Base-by-base conservation (phyloP, 2,797 vertebrate species). In the Hippopotamyrus pictus region DNA sequence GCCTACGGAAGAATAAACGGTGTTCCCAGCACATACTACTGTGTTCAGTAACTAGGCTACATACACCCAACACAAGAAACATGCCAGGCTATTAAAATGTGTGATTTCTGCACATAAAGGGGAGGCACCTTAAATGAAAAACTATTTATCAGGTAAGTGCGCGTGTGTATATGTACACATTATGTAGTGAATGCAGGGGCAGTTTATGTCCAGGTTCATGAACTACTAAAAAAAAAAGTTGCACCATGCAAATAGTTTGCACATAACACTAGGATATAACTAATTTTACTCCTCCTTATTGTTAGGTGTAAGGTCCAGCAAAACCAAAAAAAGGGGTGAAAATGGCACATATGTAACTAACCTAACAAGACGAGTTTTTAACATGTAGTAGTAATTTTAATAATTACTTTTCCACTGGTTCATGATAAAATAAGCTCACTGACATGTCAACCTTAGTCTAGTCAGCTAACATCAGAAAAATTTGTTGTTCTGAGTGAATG, bases 1-100 rank as follows among this genome's bases (percentile, higher is more conserved):
- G 14, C 97, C 98, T 99, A 91, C 0, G 88, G 9, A 19, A 87
- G 3, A 2, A 87, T 33, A 87, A 57, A 59, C 9, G 0, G 33
- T 37, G 29, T 73, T 73, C 59, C 7, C 12, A 73, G 11, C 65
- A 33, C 65, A 41, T 73, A 7, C 29, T 73, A 37, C 69, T 37
- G 29, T 37, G 65, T 37, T 73, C 65, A 69, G 65, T 69, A 37
- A 73, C 12, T 73, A 73, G 65, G 29, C 65, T 17, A 37, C 6
- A 33, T 6, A 37, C 12, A 73, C 12, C 29, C 65, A 73, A 37
- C 12, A 37, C 12, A 17, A 73, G 29, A 73, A 73, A 41, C 29
- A 73, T 73, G 69, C 57, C n/a, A 22, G 57, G n/a, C 22, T 65
- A 65, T 65, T 29, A 29, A 11, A 65, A 65, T 25, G 9, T 65